Conservation (phyloP, 2,888 invertebrate genomes). For the Hesperia comma region DNA sequence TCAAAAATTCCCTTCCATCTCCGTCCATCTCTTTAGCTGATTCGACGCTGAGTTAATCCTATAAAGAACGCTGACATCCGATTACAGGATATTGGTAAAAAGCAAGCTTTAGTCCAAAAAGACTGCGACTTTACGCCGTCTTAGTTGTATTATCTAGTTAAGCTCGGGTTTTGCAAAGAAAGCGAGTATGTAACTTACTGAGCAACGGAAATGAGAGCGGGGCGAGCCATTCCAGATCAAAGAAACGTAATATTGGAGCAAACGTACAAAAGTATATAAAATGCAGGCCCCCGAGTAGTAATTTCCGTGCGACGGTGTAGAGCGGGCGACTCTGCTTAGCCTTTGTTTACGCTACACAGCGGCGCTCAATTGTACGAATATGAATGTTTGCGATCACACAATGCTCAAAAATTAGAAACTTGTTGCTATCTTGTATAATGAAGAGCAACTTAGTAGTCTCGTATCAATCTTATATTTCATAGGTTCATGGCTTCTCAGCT, state of each 20-base stretch:
- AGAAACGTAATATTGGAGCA: conserved; percentile 13
- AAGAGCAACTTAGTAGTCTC: too few species aligned
- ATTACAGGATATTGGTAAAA: conserved; percentile 29
- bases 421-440: too few species aligned
- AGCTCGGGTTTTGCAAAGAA: conserved; percentile 21
- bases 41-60: conserved; percentile 20
- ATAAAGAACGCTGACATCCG: conserved; percentile 28
- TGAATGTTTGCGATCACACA: background rate
- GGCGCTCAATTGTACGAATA: background rate
- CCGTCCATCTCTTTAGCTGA: conserved; percentile 12
- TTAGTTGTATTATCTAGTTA: conserved; percentile 18
- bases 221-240: conserved; percentile 4
- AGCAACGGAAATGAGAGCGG: conserved; percentile 30
- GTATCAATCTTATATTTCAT: too few species aligned
- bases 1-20: conserved; percentile 27
- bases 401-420: too few species aligned
- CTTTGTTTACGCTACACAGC: background rate
- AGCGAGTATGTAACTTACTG: conserved; percentile 13
- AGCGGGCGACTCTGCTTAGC: background rate
- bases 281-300: conserved; percentile 8
- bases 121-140: conserved; percentile 4
- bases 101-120: conserved; percentile 23
- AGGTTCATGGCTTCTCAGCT: too few species aligned
- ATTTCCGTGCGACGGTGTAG: conserved; percentile 26
- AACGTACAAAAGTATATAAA: conserved; percentile 16